phyloP scores from a whole-genome alignment of 1,140 invertebrate species.

The Drosophila kohkoa region DNA sequence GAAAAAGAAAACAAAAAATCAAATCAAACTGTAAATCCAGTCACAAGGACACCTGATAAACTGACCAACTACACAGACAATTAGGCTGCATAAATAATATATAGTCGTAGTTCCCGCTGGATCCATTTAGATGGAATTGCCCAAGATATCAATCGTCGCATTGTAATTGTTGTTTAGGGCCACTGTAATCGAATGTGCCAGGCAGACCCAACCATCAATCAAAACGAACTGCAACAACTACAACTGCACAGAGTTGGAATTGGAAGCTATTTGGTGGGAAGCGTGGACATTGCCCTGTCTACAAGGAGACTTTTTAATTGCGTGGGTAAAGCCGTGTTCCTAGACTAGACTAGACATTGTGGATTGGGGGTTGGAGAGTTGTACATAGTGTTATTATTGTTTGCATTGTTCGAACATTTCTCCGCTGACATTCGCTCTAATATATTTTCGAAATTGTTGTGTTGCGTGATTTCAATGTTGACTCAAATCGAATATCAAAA shows the following conservation, averaged over 20 bases:
- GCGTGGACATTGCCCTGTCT: constrained; percentile 19
- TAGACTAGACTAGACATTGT: background rate
- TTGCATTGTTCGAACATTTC: constrained; percentile 15
- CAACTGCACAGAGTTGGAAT: background rate
- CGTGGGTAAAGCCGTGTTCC: constrained; percentile 21
- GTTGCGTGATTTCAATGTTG: constrained; percentile 72
- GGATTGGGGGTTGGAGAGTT: background rate
- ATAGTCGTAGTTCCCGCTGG: constrained; percentile 32
- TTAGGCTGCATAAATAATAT: constrained; percentile 57
- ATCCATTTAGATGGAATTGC: constrained; percentile 56
- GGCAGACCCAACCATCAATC: constrained; percentile 36
- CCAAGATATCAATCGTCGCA: constrained; percentile 41
- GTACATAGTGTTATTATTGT: background rate
- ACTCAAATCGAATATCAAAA: constrained; percentile 66
- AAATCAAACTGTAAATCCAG: background rate
- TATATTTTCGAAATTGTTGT: constrained; percentile 60
- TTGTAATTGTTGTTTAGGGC: constrained; percentile 25
- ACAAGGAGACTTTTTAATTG: constrained; percentile 35
- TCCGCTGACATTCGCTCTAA: constrained; percentile 9
- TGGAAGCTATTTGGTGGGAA: background rate
- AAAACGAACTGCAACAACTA: constrained; percentile 27
- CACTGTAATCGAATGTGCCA: constrained; percentile 31
- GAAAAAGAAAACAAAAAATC: background rate
- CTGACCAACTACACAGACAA: constrained; percentile 35
- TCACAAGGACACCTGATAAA: constrained; percentile 27